These are phyloP conservation scores for Ferrisia virgata DNA, from an alignment of 2,888 invertebrate genomes.

Conservation along the genomic window DNA sequence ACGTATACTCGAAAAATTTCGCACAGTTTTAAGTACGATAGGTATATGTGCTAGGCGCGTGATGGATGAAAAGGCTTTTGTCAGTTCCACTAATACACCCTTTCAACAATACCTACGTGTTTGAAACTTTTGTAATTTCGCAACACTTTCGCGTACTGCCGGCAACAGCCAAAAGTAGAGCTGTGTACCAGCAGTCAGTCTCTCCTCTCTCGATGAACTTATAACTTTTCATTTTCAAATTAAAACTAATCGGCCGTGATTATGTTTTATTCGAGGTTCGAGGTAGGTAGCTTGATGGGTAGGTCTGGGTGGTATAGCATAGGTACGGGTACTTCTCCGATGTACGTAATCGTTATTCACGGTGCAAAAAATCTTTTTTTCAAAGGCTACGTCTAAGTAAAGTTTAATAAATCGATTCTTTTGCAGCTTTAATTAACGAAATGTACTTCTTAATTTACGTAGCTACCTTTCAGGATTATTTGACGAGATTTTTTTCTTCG, in stretches of 20 bases:
- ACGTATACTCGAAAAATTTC: background rate
- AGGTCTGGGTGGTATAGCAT: too few relatives aligned
- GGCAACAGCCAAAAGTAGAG: background rate
- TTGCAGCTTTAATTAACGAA: background rate
- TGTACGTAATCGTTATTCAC: background rate
- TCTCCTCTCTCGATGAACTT: background rate
- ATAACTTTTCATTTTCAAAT: constrained; percentile 6
- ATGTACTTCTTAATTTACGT: background rate
- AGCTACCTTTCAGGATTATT: background rate
- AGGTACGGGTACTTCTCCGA: too few relatives aligned
- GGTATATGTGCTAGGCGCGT: too few relatives aligned
- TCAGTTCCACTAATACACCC: background rate
- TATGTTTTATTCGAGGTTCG: background rate
- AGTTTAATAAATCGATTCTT: background rate
- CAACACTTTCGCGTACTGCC: background rate
- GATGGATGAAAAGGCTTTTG: constrained; percentile 8
- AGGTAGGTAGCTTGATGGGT: too few relatives aligned
- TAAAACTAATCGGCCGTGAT: background rate
- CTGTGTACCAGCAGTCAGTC: background rate
- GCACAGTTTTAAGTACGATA: background rate
- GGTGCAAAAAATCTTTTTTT: background rate
- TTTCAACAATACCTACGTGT: background rate
- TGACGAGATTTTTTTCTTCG: background rate
- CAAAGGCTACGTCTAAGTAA: background rate
- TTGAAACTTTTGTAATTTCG: constrained; percentile 1